Conservation (phyloP, 2,113 vertebrate genomes). For the Oenanthe melanoleuca region DNA sequence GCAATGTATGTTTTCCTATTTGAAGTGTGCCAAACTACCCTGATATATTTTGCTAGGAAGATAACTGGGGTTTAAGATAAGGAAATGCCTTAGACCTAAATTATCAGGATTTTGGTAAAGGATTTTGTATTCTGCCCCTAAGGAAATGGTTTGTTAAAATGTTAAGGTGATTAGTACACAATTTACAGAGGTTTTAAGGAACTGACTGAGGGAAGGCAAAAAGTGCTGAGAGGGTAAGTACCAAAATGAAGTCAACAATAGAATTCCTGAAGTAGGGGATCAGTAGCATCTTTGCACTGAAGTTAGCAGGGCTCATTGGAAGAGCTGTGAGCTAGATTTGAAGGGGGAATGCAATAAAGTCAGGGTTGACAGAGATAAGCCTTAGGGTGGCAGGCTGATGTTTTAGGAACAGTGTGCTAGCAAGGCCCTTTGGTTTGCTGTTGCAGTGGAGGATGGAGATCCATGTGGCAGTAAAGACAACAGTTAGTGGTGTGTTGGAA, state of each 20-base stretch:
- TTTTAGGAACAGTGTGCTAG: background rate
- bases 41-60: background rate
- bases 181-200: background rate
- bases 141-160: background rate
- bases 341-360: background rate
- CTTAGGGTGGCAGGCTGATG: accelerated
- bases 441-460: background rate
- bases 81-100: background rate
- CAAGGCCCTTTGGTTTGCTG: background rate
- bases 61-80: background rate
- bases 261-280: background rate
- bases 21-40: background rate
- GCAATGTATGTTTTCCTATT: background rate
- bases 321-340: background rate
- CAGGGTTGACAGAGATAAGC: background rate
- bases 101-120: background rate
- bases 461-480: no score
- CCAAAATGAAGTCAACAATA: background rate
- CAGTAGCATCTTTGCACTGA: background rate
- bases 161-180: background rate
- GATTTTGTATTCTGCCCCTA: background rate
- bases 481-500: background rate
- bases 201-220: background rate
- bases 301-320: background rate
- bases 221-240: background rate